These are phyloP conservation scores for Allygus modestus DNA, from an alignment of 2,888 invertebrate genomes.

Conservation along the genomic window DNA sequence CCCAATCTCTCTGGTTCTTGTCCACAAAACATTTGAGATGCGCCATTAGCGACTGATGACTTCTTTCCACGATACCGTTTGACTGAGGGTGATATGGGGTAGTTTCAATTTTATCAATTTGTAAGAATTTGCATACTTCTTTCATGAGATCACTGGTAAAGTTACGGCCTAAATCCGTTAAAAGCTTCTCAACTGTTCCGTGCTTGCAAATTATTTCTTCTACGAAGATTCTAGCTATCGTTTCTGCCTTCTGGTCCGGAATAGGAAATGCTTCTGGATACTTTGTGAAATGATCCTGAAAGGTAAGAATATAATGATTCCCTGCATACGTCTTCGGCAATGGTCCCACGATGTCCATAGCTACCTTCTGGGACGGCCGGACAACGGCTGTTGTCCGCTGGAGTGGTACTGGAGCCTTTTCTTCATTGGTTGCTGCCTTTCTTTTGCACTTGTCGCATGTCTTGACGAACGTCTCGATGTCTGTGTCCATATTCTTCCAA, in stretches of 20 bases:
- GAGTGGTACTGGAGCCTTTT: neutral
- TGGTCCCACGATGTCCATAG: conserved; percentile 72
- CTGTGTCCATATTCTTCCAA: conserved; percentile 14
- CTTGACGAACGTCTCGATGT: neutral
- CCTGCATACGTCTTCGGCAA: conserved; percentile 70
- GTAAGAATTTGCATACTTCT: conserved; percentile 65
- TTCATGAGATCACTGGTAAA: conserved; percentile 72
- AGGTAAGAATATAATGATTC: conserved; percentile 72
- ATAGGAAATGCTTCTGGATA: conserved; percentile 71
- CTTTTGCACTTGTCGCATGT: conserved; percentile 10
- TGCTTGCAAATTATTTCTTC: conserved; percentile 71
- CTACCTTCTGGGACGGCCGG: conserved; percentile 70
- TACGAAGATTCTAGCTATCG: conserved; percentile 71
- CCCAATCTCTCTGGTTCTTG: conserved; percentile 71
- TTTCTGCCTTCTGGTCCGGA: conserved; percentile 71
- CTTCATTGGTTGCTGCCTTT: neutral
- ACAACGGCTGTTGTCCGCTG: neutral
- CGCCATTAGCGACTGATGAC: conserved; percentile 71
- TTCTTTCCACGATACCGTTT: conserved; percentile 72
- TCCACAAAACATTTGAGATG: conserved; percentile 71
- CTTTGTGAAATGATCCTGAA: conserved; percentile 69
- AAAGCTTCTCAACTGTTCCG: conserved; percentile 72
- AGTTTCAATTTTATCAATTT: conserved; percentile 56
- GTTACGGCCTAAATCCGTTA: conserved; percentile 73
- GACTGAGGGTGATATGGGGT: conserved; percentile 71